A percentile compares a stretch with the other conserved stretches of the same genome.
phyloP scores from a whole-genome alignment of 2,797 vertebrate genomes.

The Neopelma chrysocephalum region DNA sequence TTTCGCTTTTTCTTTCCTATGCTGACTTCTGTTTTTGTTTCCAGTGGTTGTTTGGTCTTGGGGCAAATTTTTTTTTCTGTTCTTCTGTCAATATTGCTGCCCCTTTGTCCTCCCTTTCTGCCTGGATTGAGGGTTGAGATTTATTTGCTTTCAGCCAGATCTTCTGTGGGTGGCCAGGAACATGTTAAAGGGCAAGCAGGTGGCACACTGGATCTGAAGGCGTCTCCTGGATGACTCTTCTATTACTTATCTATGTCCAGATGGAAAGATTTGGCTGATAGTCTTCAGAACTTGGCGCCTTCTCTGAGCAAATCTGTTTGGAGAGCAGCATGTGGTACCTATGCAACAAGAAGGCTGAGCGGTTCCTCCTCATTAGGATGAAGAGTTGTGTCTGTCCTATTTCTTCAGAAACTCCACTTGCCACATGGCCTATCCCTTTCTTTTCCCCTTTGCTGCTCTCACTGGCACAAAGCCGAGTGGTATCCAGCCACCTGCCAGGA shows the following conservation, averaged over 20 bases:
- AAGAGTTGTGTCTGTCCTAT: background rate
- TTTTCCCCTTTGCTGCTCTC: background rate
- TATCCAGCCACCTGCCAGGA: background rate
- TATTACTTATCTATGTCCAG: background rate
- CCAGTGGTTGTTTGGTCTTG: background rate
- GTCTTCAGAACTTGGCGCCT: background rate
- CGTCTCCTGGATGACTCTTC: slow-evolving; percentile 5
- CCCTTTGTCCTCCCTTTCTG: background rate
- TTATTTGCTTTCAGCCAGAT: background rate
- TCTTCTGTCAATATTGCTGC: background rate
- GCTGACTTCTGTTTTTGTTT: background rate
- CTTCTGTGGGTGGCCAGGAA: slow-evolving; percentile 27
- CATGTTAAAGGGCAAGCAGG: slow-evolving; percentile 9
- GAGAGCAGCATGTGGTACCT: background rate
- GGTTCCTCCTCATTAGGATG: background rate
- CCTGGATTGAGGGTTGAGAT: background rate
- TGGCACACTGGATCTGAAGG: slow-evolving; percentile 17
- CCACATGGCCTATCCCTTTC: background rate
- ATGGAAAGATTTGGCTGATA: slow-evolving; percentile 54
- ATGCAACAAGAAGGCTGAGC: background rate
- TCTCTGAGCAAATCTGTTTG: slow-evolving; percentile 23
- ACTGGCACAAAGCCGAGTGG: background rate
- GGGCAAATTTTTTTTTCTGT: background rate
- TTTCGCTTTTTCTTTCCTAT: background rate
- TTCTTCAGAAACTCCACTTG: background rate